Evolutionary conservation across 1,140 invertebrate species (phyloP).

Genomic region (Hirudo medicinalis): DNA sequence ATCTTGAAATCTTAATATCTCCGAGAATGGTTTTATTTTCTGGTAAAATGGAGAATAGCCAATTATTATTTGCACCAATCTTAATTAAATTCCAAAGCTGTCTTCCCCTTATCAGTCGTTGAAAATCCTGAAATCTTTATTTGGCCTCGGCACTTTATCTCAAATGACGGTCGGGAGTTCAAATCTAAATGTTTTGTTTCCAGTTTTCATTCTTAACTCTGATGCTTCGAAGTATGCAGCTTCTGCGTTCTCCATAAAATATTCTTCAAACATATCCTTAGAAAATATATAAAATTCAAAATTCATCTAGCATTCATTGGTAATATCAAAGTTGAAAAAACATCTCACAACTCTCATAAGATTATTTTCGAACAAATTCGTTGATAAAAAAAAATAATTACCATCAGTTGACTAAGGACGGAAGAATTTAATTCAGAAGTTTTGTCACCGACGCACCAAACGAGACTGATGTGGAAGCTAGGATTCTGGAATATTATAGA

Average conservation of each 20-base stretch:
- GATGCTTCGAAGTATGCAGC: not conserved
- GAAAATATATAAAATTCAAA: not conserved
- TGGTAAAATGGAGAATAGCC: too few species aligned
- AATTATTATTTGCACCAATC: too few species aligned
- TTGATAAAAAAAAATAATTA: not conserved
- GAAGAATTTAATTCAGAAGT: not conserved
- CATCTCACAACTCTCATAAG: not conserved
- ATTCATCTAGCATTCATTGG: not conserved
- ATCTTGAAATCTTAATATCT: too few species aligned
- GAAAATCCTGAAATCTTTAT: too few species aligned
- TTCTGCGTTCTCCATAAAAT: not conserved
- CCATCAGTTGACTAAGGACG: not conserved
- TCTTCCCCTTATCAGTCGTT: too few species aligned
- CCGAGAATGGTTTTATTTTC: too few species aligned
- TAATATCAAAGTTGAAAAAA: not conserved
- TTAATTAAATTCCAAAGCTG: too few species aligned
- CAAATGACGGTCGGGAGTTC: too few species aligned
- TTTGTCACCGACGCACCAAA: not conserved
- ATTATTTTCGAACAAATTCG: not conserved
- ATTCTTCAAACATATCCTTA: not conserved
- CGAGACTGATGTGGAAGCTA: constrained; percentile 3
- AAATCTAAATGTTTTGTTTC: constrained; percentile 1
- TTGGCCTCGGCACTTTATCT: too few species aligned
- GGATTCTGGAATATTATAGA: not conserved
- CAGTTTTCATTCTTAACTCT: constrained; percentile 7